phyloP scores from a whole-genome alignment of 2,888 invertebrate species.

The Cephus nigrinus region DNA sequence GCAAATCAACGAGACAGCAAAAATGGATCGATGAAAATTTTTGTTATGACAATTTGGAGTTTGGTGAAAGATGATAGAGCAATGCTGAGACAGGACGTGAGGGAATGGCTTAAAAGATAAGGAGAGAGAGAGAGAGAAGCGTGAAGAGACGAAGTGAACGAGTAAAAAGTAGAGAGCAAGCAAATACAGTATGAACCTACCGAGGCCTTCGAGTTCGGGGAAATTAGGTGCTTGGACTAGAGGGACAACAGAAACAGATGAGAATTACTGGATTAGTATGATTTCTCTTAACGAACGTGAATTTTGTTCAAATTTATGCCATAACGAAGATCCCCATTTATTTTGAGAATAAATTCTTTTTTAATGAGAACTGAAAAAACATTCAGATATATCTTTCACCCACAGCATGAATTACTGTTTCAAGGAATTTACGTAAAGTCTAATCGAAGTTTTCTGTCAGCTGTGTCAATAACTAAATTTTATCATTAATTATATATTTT shows the following conservation, averaged over 20 bases:
- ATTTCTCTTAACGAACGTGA: constrained; percentile 17
- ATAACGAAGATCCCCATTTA: no score
- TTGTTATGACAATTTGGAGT: background rate
- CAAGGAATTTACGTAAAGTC: no score
- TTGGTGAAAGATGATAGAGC: background rate
- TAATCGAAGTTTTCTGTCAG: background rate
- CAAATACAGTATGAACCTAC: constrained; percentile 69
- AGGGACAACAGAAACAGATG: constrained; percentile 65
- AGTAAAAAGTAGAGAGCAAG: constrained; percentile 46
- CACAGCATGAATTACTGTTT: no score
- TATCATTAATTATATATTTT: no score
- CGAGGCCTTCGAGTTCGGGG: constrained; percentile 73
- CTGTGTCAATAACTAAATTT: no score
- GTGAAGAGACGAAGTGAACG: constrained; percentile 17
- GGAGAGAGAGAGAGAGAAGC: constrained; percentile 20
- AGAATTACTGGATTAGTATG: constrained; percentile 61
- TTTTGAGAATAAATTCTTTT: no score
- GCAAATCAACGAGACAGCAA: background rate
- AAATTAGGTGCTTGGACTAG: constrained; percentile 74
- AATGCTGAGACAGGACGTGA: background rate
- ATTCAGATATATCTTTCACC: no score
- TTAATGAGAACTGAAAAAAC: no score
- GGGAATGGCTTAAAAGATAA: constrained; percentile 14
- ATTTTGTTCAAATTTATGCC: no score
- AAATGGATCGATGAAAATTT: background rate